Percentiles rank a stretch among this genome's conserved stretches.
These are phyloP conservation scores for Drosophila rhopaloa DNA, from an alignment of 1,140 invertebrate genomes.

Conservation along the genomic window DNA sequence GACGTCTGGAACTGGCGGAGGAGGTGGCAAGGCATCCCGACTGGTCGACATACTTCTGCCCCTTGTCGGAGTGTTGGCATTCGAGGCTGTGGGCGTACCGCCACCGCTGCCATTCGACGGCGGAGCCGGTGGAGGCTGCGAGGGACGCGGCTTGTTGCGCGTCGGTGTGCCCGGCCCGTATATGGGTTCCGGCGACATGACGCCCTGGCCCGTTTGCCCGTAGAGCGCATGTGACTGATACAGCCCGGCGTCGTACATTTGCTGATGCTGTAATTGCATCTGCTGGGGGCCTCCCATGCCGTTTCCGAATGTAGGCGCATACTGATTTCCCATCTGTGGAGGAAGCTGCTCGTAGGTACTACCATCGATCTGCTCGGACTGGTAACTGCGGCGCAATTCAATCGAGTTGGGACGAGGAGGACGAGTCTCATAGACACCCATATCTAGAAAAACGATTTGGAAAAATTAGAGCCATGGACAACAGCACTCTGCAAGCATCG, in stretches of 20 bases:
- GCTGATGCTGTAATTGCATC: slow-evolving; percentile 69
- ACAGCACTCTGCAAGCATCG: not conserved
- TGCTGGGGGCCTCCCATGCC: slow-evolving; percentile 69
- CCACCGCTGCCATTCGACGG: slow-evolving; percentile 89
- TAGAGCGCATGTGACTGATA: slow-evolving; percentile 84
- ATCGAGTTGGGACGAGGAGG: slow-evolving; percentile 91
- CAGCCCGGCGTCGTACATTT: slow-evolving; percentile 76
- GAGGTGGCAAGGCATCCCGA: slow-evolving; percentile 92
- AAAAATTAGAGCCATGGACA: slow-evolving; percentile 15
- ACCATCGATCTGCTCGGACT: slow-evolving; percentile 86
- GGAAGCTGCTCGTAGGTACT: slow-evolving; percentile 77
- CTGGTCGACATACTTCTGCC: slow-evolving; percentile 88
- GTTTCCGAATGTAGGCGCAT: slow-evolving; percentile 71
- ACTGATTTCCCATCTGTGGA: slow-evolving; percentile 69
- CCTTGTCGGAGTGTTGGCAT: slow-evolving; percentile 89
- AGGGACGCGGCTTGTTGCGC: slow-evolving; percentile 89
- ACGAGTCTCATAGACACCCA: slow-evolving; percentile 84
- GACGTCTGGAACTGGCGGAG: slow-evolving; percentile 91
- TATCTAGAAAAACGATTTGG: slow-evolving; percentile 64
- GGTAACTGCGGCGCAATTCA: slow-evolving; percentile 89
- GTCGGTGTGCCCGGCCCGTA: slow-evolving; percentile 86
- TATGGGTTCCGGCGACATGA: slow-evolving; percentile 85
- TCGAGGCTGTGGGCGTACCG: slow-evolving; percentile 89
- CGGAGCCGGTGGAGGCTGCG: slow-evolving; percentile 94
- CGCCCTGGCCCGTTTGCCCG: slow-evolving; percentile 79